Base-by-base conservation (phyloP, 1,140 invertebrate genomes). In the Capitella teleta region DNA sequence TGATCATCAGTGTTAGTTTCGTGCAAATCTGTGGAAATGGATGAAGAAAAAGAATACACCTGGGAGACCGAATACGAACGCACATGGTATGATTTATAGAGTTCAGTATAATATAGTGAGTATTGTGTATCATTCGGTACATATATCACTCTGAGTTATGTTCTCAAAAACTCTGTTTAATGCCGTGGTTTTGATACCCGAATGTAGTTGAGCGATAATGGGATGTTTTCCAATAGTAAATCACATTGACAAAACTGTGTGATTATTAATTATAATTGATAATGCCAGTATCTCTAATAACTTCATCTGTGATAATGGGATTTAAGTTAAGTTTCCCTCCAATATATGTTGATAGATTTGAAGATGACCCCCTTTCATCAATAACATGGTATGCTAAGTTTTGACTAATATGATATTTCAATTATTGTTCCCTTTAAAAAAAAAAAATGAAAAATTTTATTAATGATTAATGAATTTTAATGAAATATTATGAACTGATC, bases 31-130 rank as follows among this genome's bases (percentile, higher is more conserved):
- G n/a, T n/a, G n/a, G n/a, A n/a, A 49, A 49, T 49, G 23, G 67
- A 67, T 10, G 63, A 90, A 45, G 86, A 88, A 36, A 87, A 90
- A 63, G 89, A 91, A 64, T 96, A 96, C 52, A 79, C 89, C 21
- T 96, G 91, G 91, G 91, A 96, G 69, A 91, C 86, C 36, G 92
- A 91, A 61, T 97, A 96, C 74, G 91, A 97, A 71, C 62, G 62
- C 45, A 70, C 69, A 25, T 72, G 69, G 69, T 70, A 61, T 45
- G 28, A 34, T 2, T 23, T 16, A 16, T 40, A 40, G 21, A 40
- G 25, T 6, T 14, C 8, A 24, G 19, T 40, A 34, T 34, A 34
- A 34, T 16, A 34, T 34, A 34, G 16, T 34, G 32, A 34, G 16
- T 34, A 1, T 16, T 34, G 32, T 34, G 10, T 12, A 34, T 34